phyloP scores from a whole-genome alignment of 2,113 vertebrate genomes.

The Oxyura jamaicensis region DNA sequence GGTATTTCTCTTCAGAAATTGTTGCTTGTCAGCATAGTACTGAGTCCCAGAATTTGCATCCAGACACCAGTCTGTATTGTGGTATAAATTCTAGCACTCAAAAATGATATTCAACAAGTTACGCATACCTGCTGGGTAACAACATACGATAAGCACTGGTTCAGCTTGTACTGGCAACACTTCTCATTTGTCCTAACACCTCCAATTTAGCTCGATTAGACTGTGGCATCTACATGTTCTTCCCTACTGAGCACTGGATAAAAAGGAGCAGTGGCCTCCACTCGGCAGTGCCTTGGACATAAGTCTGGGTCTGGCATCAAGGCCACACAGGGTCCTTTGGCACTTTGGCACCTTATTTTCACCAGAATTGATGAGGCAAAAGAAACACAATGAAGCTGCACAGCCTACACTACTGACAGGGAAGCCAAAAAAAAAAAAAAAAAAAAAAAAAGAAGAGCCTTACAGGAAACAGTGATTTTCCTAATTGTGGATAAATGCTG shows the following conservation, averaged over 20 bases:
- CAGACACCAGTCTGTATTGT: neutral
- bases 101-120: neutral
- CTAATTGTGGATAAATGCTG: neutral
- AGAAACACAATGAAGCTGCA: neutral
- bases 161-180: neutral
- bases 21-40: neutral
- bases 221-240: neutral
- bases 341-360: neutral
- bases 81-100: neutral
- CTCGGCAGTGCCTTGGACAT: neutral
- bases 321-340: fast-evolving
- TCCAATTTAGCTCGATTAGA: neutral
- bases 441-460: neutral
- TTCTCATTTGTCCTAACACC: neutral
- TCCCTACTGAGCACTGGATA: neutral
- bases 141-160: neutral
- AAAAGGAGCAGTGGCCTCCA: neutral
- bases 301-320: fast-evolving
- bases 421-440: neutral
- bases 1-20: neutral
- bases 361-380: neutral
- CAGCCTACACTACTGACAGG: neutral
- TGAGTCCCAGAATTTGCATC: neutral
- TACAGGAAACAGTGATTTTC: neutral
- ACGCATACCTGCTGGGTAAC: neutral